Evolutionary conservation across 2,113 vertebrate genomes (phyloP).

Genomic region (Calonectris borealis): DNA sequence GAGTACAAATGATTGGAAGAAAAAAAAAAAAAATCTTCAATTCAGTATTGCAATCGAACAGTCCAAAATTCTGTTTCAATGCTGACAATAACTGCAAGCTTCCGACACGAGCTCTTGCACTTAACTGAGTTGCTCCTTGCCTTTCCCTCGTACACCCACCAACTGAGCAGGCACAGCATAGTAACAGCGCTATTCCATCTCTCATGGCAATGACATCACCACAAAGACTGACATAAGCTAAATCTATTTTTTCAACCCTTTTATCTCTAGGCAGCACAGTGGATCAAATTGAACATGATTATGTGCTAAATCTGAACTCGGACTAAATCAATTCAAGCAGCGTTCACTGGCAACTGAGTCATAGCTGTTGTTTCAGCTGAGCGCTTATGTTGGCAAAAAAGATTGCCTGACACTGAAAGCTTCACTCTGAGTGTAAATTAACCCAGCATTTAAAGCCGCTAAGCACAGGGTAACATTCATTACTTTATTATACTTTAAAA

Average conservation of each 20-base stretch:
- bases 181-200: slow-evolving; percentile 56
- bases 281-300: slow-evolving; percentile 82
- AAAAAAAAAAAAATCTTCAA: not conserved
- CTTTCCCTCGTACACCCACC: slow-evolving; percentile 43
- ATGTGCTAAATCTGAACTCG: slow-evolving; percentile 81
- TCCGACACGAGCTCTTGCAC: slow-evolving; percentile 36
- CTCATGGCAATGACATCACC: slow-evolving; percentile 84
- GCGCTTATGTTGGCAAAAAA: slow-evolving; percentile 68
- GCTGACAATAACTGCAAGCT: not conserved
- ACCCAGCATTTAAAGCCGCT: slow-evolving; percentile 21
- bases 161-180: slow-evolving; percentile 63
- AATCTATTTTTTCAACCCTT: slow-evolving; percentile 72
- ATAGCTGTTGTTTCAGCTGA: slow-evolving; percentile 73
- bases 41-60: not conserved
- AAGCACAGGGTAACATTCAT: not conserved
- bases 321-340: slow-evolving; percentile 78
- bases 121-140: slow-evolving; percentile 24
- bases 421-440: not conserved
- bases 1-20: not conserved
- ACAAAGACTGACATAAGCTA: slow-evolving; percentile 76
- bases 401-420: slow-evolving; percentile 43
- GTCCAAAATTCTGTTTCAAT: slow-evolving; percentile 13
- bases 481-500: not conserved
- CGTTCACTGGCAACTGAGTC: slow-evolving; percentile 74
- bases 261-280: slow-evolving; percentile 81